These are phyloP conservation scores for Aspidiotus destructor DNA, from an alignment of 2,888 invertebrate genomes.

Conservation along the genomic window DNA sequence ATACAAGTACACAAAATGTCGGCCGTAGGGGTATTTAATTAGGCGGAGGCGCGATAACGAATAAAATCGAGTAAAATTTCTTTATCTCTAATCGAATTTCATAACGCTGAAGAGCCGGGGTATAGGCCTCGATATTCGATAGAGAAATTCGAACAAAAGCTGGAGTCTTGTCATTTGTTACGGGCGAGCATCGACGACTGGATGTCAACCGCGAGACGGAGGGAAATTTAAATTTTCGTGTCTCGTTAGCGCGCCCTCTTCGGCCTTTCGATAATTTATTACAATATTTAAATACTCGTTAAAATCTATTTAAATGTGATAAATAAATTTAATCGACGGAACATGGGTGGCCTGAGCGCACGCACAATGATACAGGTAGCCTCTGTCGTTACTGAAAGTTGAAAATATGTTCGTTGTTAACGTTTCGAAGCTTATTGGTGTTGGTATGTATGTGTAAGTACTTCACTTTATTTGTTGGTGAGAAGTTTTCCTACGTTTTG, in stretches of 20 bases:
- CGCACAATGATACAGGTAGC: not conserved
- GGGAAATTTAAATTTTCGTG: not conserved
- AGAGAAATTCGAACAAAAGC: not conserved
- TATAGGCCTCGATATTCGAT: not conserved
- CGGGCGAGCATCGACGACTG: not conserved
- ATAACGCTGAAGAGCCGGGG: too few relatives aligned
- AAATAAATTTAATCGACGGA: constrained; percentile 10
- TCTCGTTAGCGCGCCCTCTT: constrained; percentile 13
- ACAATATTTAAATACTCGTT: constrained; percentile 15
- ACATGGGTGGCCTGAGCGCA: constrained; percentile 7
- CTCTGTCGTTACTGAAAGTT: not conserved
- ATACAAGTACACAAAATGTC: not conserved
- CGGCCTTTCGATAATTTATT: constrained; percentile 8
- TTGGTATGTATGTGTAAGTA: too few relatives aligned
- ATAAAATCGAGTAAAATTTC: not conserved
- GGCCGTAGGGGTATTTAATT: not conserved
- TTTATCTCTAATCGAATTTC: not conserved
- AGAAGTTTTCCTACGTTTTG: not conserved
- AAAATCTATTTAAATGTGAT: constrained; percentile 5
- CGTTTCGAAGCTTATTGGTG: too few relatives aligned
- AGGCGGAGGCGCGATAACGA: not conserved
- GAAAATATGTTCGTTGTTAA: too few relatives aligned
- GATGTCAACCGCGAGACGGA: too few relatives aligned
- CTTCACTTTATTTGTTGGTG: too few relatives aligned
- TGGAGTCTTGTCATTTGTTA: not conserved